Base-by-base conservation (phyloP, 2,113 vertebrate species). In the Reinhardtius hippoglossoides region DNA sequence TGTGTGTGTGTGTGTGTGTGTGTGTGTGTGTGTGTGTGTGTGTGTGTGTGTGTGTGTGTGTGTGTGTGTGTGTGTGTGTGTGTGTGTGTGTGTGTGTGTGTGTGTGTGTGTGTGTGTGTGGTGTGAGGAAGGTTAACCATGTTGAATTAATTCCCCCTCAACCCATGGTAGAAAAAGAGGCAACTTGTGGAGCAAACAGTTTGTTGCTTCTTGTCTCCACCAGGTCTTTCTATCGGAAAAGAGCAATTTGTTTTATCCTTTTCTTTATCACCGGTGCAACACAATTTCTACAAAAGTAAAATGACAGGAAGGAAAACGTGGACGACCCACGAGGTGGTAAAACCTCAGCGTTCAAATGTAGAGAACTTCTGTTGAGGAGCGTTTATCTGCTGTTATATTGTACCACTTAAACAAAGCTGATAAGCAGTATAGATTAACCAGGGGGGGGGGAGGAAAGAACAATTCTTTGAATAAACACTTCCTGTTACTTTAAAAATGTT, bases 321-420 rank as follows among this genome's bases (percentile, higher is more conserved):
- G 31, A 31, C 31, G 31, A 48, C 37, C n/a, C 9, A 3, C 0
- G 4, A 67, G 37, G 70, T 80, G 55, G 35, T 46, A 82, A 80
- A 84, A 76, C 31, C 13, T n/a, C 44, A 62, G 56, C 18, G 23
- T 52, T 75, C 6, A 69, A 55, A 72, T 61, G 67, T 71, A 83
- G 81, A 82, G 73, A 66, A 80, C 73, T 78, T 80, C 58, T 79
- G 52, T 70, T 67, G 58, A 70, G 67, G 50, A 23, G 23, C 46
- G 58, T 76, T 67, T 81, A 84, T 82, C 86, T 74, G 60, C 54
- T 24, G 37, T 76, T 80, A 70, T 82, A 78, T 64, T 59, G 69
- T 20, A 58, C 26, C 60, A 72, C 37, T 71, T 83, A 63, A 60
- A 56, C 9, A 58, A 48, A 73, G 48, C 44, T 4, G 37, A 58